These are phyloP conservation scores for Idaea straminata DNA, from an alignment of 2,888 invertebrate genomes.

Conservation along the genomic window DNA sequence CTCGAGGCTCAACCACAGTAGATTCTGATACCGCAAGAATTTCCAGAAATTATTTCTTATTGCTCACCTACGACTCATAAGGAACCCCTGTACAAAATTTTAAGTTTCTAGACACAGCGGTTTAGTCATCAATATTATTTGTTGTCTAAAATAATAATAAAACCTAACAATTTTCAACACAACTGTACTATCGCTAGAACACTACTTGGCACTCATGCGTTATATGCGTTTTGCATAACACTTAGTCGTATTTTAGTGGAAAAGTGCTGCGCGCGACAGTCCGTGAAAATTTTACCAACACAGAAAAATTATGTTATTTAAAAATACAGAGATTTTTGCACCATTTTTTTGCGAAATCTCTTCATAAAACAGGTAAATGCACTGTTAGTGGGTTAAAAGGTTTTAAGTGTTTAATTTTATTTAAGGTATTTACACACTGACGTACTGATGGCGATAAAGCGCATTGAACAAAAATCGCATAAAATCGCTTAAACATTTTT, in stretches of 20 bases:
- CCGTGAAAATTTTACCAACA: conserved; percentile 32
- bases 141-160: background rate
- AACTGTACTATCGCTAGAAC: conserved; percentile 42
- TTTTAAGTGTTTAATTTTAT: background rate
- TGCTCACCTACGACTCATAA: too few relatives aligned
- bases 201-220: conserved; percentile 55
- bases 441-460: too few relatives aligned
- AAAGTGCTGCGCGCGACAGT: conserved; percentile 38
- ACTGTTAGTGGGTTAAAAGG: background rate
- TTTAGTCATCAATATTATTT: background rate
- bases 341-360: background rate
- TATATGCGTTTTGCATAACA: conserved; percentile 58
- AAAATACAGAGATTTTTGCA: background rate
- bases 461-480: too few relatives aligned
- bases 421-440: background rate
- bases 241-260: conserved; percentile 44
- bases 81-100: too few relatives aligned
- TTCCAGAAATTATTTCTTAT: too few relatives aligned
- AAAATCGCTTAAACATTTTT: too few relatives aligned
- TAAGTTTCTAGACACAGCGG: too few relatives aligned
- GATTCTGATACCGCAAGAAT: too few relatives aligned
- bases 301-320: conserved; percentile 20
- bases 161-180: conserved; percentile 28
- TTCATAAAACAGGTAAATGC: background rate
- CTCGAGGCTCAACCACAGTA: too few relatives aligned